Evolutionary conservation across 2,888 invertebrate species (phyloP).

Genomic region (Meta bourneti): DNA sequence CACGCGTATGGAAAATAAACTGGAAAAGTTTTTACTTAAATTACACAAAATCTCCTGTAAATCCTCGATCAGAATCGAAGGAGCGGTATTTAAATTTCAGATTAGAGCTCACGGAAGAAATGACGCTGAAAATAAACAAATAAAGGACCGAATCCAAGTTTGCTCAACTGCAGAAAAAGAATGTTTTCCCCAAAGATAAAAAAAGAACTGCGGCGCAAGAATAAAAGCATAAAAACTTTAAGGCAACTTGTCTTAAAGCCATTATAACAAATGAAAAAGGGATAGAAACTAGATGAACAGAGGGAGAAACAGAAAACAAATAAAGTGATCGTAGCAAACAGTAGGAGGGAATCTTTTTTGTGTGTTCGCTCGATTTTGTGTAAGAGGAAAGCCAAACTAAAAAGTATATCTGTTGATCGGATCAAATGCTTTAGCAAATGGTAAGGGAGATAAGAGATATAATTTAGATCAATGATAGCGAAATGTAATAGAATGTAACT

Average conservation of each 20-base stretch:
- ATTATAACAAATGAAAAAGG: constrained; percentile 60
- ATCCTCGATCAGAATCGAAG: not conserved
- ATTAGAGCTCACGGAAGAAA: constrained; percentile 15
- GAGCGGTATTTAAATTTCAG: constrained; percentile 31
- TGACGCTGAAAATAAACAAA: constrained; percentile 17
- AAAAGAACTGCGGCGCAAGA: constrained; percentile 9
- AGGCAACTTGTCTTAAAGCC: constrained; percentile 48
- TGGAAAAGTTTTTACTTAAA: not conserved
- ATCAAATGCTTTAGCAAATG: constrained; percentile 50
- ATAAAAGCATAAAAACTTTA: constrained; percentile 40
- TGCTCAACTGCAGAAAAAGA: constrained; percentile 37
- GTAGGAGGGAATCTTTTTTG: constrained; percentile 15
- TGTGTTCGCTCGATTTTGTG: not conserved
- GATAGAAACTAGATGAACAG: constrained; percentile 20
- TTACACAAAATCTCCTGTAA: not conserved
- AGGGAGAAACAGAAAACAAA: constrained; percentile 41
- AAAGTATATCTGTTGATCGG: constrained; percentile 44
- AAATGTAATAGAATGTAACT: constrained; percentile 22
- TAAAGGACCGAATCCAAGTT: constrained; percentile 27
- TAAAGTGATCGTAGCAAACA: constrained; percentile 28
- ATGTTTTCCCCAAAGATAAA: constrained; percentile 15
- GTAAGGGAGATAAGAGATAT: constrained; percentile 36
- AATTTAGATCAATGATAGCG: constrained; percentile 34
- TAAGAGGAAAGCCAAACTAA: constrained; percentile 30
- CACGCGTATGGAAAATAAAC: not conserved